Evolutionary conservation across 2,797 vertebrate genomes (phyloP), one percentile per base, ranked within the genome.

Genomic region (Iguana delicatissima): DNA sequence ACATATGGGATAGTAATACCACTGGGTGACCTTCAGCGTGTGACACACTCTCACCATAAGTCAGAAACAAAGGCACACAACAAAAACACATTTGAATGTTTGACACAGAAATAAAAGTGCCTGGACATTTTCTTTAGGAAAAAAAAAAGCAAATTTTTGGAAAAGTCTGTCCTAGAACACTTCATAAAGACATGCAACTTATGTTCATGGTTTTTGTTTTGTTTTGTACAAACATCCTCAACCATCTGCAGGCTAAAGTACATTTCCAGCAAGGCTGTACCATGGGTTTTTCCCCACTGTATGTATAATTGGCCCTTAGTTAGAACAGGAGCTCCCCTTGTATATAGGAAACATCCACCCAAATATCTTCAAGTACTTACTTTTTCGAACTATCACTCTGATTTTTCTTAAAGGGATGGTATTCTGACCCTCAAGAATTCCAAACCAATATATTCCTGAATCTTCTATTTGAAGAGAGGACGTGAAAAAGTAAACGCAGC

Each of bases 391-490:
- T 32, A 57, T 87, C 20, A 91, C 35, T 77, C 10, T 77, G 62
- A 88, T 72, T 57, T 79, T 84, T 69, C n/a, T 57, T 46, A 91
- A 84, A 84, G 62, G 73, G 57, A 22, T n/a, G 57, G 84, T 64
- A 57, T 59, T 26, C 59, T 10, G 50, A 9, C 35, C 86, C 55
- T 84, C 46, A 32, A 91, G 46, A 57, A 72, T 42, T 29, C 90
- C 90, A 72, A 91, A 84, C 90, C 90, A 91, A n/a, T 88, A 91
- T 46, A n/a, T 77, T 10, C 80, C 90, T 2, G 90, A 57, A 59
- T 91, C 85, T 57, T 79, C 80, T 84, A 42, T 22, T 55, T 91
- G 46, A 32, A 91, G 85, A 84, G 57, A 35, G 69, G 73, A 20
- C 26, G 79, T 88, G 80, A 64, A 67, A 69, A 88, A 32, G 55